Conservation (phyloP, 2,113 vertebrate genomes). For the Protobothrops flavoviridis region DNA sequence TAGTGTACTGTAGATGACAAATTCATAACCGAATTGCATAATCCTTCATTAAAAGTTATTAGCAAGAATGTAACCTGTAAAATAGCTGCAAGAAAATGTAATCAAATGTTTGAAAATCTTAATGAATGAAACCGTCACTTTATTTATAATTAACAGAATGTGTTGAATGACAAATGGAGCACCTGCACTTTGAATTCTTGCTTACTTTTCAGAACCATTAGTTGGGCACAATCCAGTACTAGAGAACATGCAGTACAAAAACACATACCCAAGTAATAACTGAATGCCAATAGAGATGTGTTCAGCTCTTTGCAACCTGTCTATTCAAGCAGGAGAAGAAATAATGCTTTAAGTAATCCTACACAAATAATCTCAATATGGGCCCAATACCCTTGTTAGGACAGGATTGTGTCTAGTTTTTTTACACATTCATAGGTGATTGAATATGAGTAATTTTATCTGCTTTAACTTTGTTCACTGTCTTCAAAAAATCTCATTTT, state of each 20-base stretch:
- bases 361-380: not conserved
- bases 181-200: constrained; percentile 84
- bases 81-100: constrained; percentile 58
- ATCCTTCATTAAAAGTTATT: constrained; percentile 62
- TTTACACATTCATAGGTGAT: constrained; percentile 18
- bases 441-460: constrained; percentile 43
- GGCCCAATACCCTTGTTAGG: not conserved
- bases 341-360: not conserved
- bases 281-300: not conserved
- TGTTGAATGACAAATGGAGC: constrained; percentile 68
- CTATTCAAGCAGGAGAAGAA: not conserved
- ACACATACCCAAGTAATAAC: not conserved
- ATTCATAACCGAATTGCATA: constrained; percentile 51
- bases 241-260: not conserved
- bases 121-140: constrained; percentile 72
- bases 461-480: constrained; percentile 53
- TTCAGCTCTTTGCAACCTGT: not conserved
- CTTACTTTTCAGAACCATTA: constrained; percentile 62
- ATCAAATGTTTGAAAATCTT: constrained; percentile 68
- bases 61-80: constrained; percentile 51
- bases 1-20: constrained; percentile 60
- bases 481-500: constrained; percentile 45
- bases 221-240: not conserved
- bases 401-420: constrained; percentile 4
- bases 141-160: constrained; percentile 65